Evolutionary conservation across 2,797 vertebrate species (phyloP).

Genomic region (Danio tinwini): DNA sequence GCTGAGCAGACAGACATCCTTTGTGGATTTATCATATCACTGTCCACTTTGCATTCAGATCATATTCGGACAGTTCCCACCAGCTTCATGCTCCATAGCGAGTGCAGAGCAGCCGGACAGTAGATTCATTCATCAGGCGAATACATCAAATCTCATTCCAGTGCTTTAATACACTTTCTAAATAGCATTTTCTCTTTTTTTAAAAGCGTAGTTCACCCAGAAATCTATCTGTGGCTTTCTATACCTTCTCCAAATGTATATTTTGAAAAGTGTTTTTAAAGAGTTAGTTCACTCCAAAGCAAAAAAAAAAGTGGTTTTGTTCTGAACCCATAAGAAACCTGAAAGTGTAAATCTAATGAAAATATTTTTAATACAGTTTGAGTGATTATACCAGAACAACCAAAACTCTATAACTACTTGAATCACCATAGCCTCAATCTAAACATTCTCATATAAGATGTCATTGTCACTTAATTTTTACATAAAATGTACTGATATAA

Average conservation of each 20-base stretch:
- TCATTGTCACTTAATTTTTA: too few species aligned
- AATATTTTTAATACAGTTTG: too few species aligned
- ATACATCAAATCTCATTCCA: slow-evolving; percentile 6
- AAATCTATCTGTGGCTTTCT: background rate
- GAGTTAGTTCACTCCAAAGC: too few species aligned
- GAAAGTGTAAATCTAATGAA: too few species aligned
- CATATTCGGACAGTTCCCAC: slow-evolving; percentile 22
- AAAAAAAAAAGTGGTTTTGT: too few species aligned
- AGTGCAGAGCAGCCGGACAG: background rate
- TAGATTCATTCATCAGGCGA: background rate
- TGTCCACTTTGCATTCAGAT: slow-evolving; percentile 51
- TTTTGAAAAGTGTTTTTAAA: background rate
- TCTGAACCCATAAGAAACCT: too few species aligned
- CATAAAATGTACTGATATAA: too few species aligned
- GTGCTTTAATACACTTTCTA: background rate
- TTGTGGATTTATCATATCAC: slow-evolving; percentile 54
- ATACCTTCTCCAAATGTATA: background rate
- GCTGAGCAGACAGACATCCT: slow-evolving; percentile 64
- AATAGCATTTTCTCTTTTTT: background rate
- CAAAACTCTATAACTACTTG: too few species aligned
- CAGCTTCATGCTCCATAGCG: background rate
- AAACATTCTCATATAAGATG: too few species aligned
- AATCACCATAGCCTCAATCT: too few species aligned
- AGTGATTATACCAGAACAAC: too few species aligned
- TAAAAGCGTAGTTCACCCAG: background rate